These are phyloP conservation scores for Dione vanillae DNA, from an alignment of 2,888 invertebrate genomes.

Conservation along the genomic window DNA sequence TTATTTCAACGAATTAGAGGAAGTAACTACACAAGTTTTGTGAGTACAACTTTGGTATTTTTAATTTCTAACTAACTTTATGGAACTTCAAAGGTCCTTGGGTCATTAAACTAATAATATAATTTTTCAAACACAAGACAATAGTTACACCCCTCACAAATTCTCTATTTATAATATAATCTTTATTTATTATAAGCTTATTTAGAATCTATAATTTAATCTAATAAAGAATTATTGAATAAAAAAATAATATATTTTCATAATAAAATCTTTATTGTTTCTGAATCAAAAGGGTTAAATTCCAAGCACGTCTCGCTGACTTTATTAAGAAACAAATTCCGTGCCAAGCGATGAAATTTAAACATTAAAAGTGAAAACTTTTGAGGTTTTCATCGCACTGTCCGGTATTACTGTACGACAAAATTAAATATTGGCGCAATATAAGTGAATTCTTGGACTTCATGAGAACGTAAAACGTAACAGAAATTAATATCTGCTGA, in stretches of 20 bases:
- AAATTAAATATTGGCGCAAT: neutral
- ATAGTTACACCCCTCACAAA: slow-evolving; percentile 31
- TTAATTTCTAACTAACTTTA: slow-evolving; percentile 30
- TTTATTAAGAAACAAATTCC: slow-evolving; percentile 25
- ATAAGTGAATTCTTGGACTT: too few species aligned
- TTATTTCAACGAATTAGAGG: neutral
- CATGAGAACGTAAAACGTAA: too few species aligned
- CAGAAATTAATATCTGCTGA: too few species aligned
- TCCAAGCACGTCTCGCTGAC: slow-evolving; percentile 18
- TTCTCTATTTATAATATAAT: too few species aligned
- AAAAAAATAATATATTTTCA: neutral
- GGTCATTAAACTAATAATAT: slow-evolving; percentile 42
- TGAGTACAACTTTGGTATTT: slow-evolving; percentile 46
- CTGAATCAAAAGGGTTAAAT: slow-evolving; percentile 20
- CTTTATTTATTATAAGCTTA: neutral
- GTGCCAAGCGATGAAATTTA: slow-evolving; percentile 11
- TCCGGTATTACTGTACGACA: slow-evolving; percentile 7
- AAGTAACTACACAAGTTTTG: neutral
- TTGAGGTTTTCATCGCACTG: slow-evolving; percentile 27
- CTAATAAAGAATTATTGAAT: too few species aligned
- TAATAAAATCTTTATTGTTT: slow-evolving; percentile 1
- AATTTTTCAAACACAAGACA: slow-evolving; percentile 29
- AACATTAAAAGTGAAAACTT: slow-evolving; percentile 25
- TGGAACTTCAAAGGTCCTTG: slow-evolving; percentile 35
- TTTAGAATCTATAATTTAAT: too few species aligned